Conservation (phyloP, 2,797 vertebrate species). For the Molossus alvarezi region DNA sequence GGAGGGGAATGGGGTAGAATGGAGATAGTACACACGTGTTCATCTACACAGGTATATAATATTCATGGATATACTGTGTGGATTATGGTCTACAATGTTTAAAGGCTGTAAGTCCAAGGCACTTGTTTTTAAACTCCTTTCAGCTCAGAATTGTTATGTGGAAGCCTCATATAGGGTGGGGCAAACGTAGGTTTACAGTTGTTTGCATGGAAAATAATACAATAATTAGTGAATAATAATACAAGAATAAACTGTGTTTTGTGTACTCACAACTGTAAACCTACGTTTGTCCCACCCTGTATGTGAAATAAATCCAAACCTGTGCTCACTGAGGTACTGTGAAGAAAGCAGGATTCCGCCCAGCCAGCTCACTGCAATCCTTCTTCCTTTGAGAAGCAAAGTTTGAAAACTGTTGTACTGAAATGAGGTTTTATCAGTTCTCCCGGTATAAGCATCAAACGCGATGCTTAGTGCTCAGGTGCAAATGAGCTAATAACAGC, state of each 20-base stretch:
- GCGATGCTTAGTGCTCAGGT: not conserved
- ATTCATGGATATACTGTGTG: not conserved
- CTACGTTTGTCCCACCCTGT: too few relatives aligned
- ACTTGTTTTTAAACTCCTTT: conserved; percentile 1
- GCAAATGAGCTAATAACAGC: not conserved
- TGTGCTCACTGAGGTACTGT: not conserved
- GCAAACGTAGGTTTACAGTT: not conserved
- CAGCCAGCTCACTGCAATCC: not conserved
- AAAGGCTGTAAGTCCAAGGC: not conserved
- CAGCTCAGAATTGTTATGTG: not conserved
- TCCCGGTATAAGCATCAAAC: not conserved
- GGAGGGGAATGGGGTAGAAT: not conserved
- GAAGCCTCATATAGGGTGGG: not conserved
- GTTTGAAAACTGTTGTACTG: conserved; percentile 2
- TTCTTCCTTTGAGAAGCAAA: not conserved
- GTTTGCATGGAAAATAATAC: not conserved
- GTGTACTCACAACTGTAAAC: not conserved
- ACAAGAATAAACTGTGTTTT: not conserved
- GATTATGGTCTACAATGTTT: not conserved
- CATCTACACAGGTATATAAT: not conserved
- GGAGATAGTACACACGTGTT: not conserved
- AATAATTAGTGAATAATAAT: not conserved
- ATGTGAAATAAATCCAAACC: not conserved
- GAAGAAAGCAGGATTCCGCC: not conserved
- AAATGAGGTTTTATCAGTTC: conserved; percentile 1